Evolutionary conservation across 2,888 invertebrate genomes (phyloP).

Genomic region (Hypsopygia costalis): DNA sequence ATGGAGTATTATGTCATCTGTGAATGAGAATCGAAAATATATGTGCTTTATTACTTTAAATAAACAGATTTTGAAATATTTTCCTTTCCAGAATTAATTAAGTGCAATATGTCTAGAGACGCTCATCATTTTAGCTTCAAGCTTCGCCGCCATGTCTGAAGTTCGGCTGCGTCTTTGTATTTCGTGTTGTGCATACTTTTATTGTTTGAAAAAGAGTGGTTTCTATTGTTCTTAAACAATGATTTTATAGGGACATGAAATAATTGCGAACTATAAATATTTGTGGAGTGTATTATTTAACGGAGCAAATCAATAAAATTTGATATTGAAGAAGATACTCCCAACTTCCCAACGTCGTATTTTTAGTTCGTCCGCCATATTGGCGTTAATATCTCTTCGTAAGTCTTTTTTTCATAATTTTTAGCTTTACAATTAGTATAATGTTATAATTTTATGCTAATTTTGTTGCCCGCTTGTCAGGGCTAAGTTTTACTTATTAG

Average conservation of each 20-base stretch:
- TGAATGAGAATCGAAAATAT: conserved; percentile 56
- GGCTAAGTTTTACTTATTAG: conserved; percentile 59
- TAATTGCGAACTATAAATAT: conserved; percentile 56
- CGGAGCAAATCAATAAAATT: conserved; percentile 64
- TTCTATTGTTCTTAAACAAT: conserved; percentile 57
- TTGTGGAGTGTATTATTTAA: conserved; percentile 66
- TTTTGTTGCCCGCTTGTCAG: conserved; percentile 71
- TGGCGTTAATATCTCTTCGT: conserved; percentile 82
- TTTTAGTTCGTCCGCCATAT: conserved; percentile 85
- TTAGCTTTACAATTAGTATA: conserved; percentile 60
- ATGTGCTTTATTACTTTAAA: conserved; percentile 52
- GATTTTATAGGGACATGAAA: conserved; percentile 51
- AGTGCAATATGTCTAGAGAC: conserved; percentile 59
- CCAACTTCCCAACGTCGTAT: conserved; percentile 63
- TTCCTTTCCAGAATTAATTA: conserved; percentile 65
- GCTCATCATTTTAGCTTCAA: conserved; percentile 58
- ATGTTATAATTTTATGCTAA: conserved; percentile 58
- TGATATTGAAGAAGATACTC: conserved; percentile 69
- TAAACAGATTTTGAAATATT: conserved; percentile 64
- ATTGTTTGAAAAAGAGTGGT: conserved; percentile 69
- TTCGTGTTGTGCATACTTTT: conserved; percentile 79
- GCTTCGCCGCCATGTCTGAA: conserved; percentile 80
- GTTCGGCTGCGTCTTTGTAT: conserved; percentile 72
- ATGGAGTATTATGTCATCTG: conserved; percentile 63
- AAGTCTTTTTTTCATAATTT: conserved; percentile 76